Evolutionary conservation across 2,797 vertebrate species (phyloP).

Genomic region (Phoebastria nigripes): DNA sequence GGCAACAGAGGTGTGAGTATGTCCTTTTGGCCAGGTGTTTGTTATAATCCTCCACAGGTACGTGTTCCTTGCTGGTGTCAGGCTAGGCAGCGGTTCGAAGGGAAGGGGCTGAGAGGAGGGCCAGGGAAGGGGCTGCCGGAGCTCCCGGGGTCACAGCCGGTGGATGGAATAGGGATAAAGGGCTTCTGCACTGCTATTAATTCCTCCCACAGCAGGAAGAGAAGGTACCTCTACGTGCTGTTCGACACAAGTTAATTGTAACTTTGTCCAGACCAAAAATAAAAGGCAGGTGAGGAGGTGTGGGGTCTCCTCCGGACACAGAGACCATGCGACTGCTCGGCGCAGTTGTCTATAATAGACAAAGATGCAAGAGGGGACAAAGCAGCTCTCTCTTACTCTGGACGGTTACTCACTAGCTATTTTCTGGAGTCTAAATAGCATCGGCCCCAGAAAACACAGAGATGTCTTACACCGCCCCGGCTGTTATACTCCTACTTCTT

Average conservation of each 20-base stretch:
- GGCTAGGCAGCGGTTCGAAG: not conserved
- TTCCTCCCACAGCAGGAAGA: not conserved
- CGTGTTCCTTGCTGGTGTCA: rapidly evolving
- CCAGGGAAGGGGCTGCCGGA: not conserved
- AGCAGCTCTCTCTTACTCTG: not conserved
- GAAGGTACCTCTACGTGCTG: not conserved
- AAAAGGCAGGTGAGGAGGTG: not conserved
- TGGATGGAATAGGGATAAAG: not conserved
- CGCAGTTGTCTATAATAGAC: not conserved
- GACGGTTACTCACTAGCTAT: rapidly evolving
- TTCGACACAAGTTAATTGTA: not conserved
- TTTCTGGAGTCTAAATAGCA: not conserved
- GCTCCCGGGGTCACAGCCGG: rapidly evolving
- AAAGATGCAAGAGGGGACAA: not conserved
- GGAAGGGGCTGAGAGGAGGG: not conserved
- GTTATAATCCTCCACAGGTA: not conserved
- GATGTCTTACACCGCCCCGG: not conserved
- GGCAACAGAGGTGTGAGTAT: rapidly evolving
- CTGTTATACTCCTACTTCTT: not conserved
- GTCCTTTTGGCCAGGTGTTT: not conserved
- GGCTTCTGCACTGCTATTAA: not conserved
- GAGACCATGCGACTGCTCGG: not conserved
- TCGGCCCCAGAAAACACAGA: not conserved
- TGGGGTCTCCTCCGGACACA: not conserved
- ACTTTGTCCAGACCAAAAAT: not conserved